Evolutionary conservation across 1,140 invertebrate species (phyloP).

Genomic region (Nomia melanderi): DNA sequence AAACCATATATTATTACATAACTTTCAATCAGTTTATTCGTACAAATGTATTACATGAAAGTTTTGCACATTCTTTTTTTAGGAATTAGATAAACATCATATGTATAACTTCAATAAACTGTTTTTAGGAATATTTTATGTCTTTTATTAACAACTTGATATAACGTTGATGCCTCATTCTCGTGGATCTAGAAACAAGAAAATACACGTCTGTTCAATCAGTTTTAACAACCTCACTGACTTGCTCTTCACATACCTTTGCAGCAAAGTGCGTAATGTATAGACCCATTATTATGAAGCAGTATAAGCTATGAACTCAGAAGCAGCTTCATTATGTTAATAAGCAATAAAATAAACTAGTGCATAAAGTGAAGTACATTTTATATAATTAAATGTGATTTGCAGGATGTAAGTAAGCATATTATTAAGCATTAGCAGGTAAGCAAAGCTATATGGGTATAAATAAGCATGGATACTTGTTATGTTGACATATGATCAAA

Average conservation of each 20-base stretch:
- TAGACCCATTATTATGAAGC: constrained; percentile 7
- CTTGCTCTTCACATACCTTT: constrained; percentile 30
- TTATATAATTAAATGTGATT: constrained; percentile 17
- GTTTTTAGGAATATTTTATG: constrained; percentile 43
- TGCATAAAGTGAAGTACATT: constrained; percentile 19
- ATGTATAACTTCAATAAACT: constrained; percentile 59
- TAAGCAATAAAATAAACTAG: constrained; percentile 19
- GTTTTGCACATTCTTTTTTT: constrained; percentile 30
- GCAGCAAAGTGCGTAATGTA: constrained; percentile 22
- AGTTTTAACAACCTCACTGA: neutral
- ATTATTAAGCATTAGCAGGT: constrained; percentile 29
- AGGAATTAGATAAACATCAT: constrained; percentile 37
- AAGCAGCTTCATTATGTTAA: constrained; percentile 31
- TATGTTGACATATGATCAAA: constrained; percentile 54
- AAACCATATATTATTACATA: neutral
- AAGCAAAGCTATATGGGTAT: constrained; percentile 35
- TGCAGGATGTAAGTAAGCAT: constrained; percentile 6
- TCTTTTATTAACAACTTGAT: constrained; percentile 44
- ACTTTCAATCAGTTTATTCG: constrained; percentile 10
- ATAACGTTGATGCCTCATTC: constrained; percentile 24
- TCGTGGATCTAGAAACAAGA: constrained; percentile 63
- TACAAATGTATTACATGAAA: constrained; percentile 23
- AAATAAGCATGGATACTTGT: constrained; percentile 33
- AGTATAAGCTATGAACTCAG: constrained; percentile 6
- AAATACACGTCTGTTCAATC: constrained; percentile 18